Conservation (phyloP, 2,113 vertebrate species). For the Mesembrinibis cayennensis region DNA sequence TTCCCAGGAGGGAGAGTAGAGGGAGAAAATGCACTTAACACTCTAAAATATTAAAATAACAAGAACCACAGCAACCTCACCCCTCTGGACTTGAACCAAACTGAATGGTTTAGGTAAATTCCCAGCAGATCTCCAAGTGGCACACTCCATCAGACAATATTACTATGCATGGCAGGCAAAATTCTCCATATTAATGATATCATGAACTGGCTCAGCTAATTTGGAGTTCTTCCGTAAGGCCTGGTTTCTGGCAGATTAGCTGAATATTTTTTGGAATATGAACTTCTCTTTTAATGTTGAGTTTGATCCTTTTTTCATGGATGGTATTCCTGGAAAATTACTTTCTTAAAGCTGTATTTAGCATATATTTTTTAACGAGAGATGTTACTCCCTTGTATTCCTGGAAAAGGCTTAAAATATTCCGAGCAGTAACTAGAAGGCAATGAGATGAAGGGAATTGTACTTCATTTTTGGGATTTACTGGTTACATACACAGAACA, state of each 20-base stretch:
- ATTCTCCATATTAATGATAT: background rate
- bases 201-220: background rate
- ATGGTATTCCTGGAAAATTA: slow-evolving; percentile 2
- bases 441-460: background rate
- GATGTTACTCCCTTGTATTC: background rate
- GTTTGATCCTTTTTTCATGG: background rate
- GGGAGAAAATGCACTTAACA: slow-evolving; percentile 45
- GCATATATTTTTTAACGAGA: background rate
- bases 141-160: background rate
- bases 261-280: background rate
- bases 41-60: slow-evolving; percentile 40
- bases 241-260: slow-evolving; percentile 19
- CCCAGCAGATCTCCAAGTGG: background rate
- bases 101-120: slow-evolving; percentile 16
- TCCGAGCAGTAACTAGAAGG: background rate
- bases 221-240: background rate
- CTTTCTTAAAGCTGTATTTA: slow-evolving; percentile 27
- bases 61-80: slow-evolving; percentile 34
- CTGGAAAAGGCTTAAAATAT: background rate
- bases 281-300: background rate
- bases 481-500: background rate
- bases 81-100: slow-evolving; percentile 15
- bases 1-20: background rate
- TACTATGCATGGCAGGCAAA: background rate
- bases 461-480: background rate